Conservation (phyloP, 2,113 vertebrate genomes). For the Mastomys natalensis region DNA sequence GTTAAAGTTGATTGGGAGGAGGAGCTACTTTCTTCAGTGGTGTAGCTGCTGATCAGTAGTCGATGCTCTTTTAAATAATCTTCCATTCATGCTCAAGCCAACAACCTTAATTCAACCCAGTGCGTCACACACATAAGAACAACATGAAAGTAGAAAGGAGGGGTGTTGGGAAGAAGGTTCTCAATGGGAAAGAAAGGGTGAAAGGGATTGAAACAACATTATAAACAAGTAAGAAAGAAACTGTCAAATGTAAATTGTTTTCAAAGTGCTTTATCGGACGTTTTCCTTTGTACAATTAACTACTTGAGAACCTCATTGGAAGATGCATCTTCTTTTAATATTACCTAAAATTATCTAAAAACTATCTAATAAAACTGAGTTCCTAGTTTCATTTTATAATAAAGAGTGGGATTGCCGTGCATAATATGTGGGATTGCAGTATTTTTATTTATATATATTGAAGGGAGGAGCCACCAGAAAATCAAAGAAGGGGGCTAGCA, state of each 20-base stretch:
- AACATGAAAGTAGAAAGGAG: not conserved
- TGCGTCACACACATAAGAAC: not conserved
- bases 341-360: not conserved
- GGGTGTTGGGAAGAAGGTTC: not conserved
- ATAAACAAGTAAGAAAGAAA: not conserved
- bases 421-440: not conserved
- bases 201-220: not conserved
- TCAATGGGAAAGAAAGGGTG: not conserved
- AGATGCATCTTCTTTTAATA: not conserved
- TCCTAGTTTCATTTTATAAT: not conserved
- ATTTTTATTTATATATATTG: not conserved
- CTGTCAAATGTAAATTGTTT: not conserved
- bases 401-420: not conserved
- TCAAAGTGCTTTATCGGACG: not conserved
- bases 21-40: not conserved
- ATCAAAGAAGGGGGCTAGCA: not conserved
- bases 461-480: not conserved
- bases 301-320: not conserved
- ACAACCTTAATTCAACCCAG: not conserved
- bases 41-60: not conserved
- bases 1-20: not conserved
- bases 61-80: not conserved
- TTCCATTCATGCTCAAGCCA: not conserved
- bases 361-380: not conserved
- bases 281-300: not conserved